These are phyloP conservation scores for Clytia hemisphaerica DNA, from an alignment of 30 jellyfish, hydroid and myxozoan species.

Conservation along the genomic window DNA sequence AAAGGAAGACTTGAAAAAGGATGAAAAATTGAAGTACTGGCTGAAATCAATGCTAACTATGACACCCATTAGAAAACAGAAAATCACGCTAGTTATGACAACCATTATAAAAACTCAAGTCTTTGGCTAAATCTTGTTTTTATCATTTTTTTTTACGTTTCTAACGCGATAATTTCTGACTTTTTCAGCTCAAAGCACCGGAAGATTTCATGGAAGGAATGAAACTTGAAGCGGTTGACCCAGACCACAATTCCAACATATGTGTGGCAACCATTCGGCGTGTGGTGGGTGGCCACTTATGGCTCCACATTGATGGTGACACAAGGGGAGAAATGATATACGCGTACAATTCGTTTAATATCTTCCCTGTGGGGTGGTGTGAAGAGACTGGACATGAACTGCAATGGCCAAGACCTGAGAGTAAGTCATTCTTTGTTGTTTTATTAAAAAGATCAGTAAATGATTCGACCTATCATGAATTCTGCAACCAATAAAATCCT, in stretches of 20 bases:
- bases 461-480: too few species aligned
- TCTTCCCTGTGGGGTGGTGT: constrained; percentile 97
- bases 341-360: constrained; percentile 44
- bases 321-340: constrained; percentile 81
- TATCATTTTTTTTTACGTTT: too few species aligned
- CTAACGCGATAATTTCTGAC: too few species aligned
- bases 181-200: not conserved
- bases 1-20: too few species aligned
- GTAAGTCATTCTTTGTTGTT: constrained; percentile 30
- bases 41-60: too few species aligned
- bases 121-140: too few species aligned
- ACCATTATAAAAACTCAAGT: too few species aligned
- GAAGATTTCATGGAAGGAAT: constrained; percentile 65
- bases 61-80: too few species aligned
- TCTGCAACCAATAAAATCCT: too few species aligned
- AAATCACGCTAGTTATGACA: too few species aligned
- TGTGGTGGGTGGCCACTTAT: constrained; percentile 61
- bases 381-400: constrained; percentile 91
- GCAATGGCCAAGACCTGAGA: constrained; percentile 97
- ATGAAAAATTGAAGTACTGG: too few species aligned
- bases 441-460: too few species aligned
- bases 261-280: constrained; percentile 82
- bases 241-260: constrained; percentile 55
- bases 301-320: constrained; percentile 91
- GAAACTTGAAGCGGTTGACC: constrained; percentile 95